Evolutionary conservation across 2,888 invertebrate genomes (phyloP).

Genomic region (Deilephila elpenor): DNA sequence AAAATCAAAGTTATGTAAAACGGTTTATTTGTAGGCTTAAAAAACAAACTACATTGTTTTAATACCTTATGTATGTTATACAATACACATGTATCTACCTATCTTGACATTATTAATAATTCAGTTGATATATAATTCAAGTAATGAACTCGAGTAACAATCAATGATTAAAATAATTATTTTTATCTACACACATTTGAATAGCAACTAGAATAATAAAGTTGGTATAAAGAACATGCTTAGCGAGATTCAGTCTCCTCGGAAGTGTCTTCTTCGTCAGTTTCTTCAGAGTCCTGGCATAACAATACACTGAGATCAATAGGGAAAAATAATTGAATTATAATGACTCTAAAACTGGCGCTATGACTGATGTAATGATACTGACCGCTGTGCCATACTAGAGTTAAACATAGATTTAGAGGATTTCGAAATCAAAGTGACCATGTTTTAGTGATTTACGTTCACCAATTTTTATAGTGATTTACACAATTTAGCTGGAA

Average conservation of each 20-base stretch:
- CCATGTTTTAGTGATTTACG: too few relatives aligned
- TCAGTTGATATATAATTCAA: too few relatives aligned
- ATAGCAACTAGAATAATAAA: not conserved
- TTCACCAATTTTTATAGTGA: too few relatives aligned
- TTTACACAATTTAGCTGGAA: too few relatives aligned
- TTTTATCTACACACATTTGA: too few relatives aligned
- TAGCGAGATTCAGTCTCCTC: conserved; percentile 76
- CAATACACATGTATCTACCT: not conserved
- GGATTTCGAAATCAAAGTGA: too few relatives aligned
- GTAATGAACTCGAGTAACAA: not conserved
- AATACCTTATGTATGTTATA: not conserved
- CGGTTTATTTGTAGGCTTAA: not conserved
- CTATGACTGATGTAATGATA: too few relatives aligned
- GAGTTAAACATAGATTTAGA: too few relatives aligned
- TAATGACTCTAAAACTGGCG: too few relatives aligned
- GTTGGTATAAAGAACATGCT: conserved; percentile 40
- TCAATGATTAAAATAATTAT: too few relatives aligned
- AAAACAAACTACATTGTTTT: not conserved
- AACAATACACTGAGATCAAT: conserved; percentile 32
- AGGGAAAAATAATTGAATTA: not conserved
- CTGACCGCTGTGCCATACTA: too few relatives aligned
- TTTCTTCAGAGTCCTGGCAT: conserved; percentile 68
- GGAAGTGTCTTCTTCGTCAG: conserved; percentile 67
- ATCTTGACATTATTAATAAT: not conserved
- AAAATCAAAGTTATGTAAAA: conserved; percentile 2